Conservation (phyloP, 1,140 invertebrate species). For the Onthophagus taurus region DNA sequence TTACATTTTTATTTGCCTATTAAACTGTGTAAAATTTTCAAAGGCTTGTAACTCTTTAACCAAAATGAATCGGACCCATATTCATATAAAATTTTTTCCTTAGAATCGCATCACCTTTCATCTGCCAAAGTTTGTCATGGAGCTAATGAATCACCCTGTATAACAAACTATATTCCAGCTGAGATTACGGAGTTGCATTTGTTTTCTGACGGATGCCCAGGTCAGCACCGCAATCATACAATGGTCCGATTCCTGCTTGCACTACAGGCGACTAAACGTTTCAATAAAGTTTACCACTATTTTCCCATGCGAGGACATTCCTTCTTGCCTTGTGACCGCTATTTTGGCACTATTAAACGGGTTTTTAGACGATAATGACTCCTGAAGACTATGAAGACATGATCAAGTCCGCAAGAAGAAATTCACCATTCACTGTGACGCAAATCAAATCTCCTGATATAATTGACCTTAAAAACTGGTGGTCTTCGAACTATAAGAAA, state of each 20-base stretch:
- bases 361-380: slow-evolving; percentile 20
- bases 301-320: slow-evolving; percentile 32
- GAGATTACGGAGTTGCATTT: too few relatives aligned
- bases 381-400: slow-evolving; percentile 22
- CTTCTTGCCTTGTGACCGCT: slow-evolving; percentile 30
- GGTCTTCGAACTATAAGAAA: background rate
- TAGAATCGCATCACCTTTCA: too few relatives aligned
- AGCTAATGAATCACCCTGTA: too few relatives aligned
- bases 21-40: too few relatives aligned
- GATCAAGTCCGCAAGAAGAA: slow-evolving; percentile 20
- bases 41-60: too few relatives aligned
- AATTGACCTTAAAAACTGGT: background rate
- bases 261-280: slow-evolving; percentile 18
- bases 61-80: too few relatives aligned
- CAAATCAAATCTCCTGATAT: slow-evolving; percentile 6
- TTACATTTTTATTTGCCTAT: too few relatives aligned
- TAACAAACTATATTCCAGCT: too few relatives aligned
- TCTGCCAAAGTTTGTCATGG: too few relatives aligned
- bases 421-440: slow-evolving; percentile 20
- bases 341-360: too few relatives aligned
- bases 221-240: slow-evolving; percentile 27
- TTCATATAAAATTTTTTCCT: too few relatives aligned
- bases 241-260: slow-evolving; percentile 21
- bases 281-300: slow-evolving; percentile 25
- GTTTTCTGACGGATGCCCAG: slow-evolving; percentile 5